Conservation (phyloP, 2,888 invertebrate genomes). For the Caenorhabditis macrosperma region DNA sequence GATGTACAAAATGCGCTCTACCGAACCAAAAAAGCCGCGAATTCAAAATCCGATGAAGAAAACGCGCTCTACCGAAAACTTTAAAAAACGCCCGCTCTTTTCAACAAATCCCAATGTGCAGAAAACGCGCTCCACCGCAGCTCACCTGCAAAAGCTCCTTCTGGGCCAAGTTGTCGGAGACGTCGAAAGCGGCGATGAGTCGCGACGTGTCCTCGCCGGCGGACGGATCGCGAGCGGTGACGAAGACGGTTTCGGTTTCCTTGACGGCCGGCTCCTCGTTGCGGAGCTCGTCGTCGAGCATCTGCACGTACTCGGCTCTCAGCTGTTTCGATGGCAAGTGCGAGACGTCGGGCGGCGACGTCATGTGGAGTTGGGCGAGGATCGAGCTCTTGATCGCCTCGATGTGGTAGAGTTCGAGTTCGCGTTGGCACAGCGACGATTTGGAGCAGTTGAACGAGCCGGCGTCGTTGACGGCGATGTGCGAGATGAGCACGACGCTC, state of each 20-base stretch:
- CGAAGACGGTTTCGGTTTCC: background rate
- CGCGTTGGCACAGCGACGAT: constrained; percentile 6
- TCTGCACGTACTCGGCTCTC: background rate
- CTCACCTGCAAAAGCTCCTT: constrained; percentile 3
- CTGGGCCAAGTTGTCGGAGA: background rate
- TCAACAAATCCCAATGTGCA: no score
- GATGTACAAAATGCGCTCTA: no score
- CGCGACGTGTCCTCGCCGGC: constrained; percentile 10
- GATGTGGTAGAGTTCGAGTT: constrained; percentile 12
- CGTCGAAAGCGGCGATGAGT: constrained; percentile 5
- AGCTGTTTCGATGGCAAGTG: background rate
- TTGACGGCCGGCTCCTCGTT: background rate
- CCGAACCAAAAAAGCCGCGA: no score
- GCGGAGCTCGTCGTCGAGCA: background rate
- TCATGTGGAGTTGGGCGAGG: constrained; percentile 3
- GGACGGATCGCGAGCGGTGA: constrained; percentile 12
- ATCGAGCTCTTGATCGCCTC: constrained; percentile 35
- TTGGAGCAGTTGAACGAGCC: constrained; percentile 13
- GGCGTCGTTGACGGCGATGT: background rate
- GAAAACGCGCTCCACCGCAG: no score
- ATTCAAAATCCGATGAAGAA: no score
- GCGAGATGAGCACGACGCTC: no score
- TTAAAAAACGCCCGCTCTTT: no score
- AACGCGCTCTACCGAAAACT: no score
- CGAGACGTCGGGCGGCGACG: background rate